Evolutionary conservation across 2,888 invertebrate genomes (phyloP).

Genomic region (Balanococcus diminutus): DNA sequence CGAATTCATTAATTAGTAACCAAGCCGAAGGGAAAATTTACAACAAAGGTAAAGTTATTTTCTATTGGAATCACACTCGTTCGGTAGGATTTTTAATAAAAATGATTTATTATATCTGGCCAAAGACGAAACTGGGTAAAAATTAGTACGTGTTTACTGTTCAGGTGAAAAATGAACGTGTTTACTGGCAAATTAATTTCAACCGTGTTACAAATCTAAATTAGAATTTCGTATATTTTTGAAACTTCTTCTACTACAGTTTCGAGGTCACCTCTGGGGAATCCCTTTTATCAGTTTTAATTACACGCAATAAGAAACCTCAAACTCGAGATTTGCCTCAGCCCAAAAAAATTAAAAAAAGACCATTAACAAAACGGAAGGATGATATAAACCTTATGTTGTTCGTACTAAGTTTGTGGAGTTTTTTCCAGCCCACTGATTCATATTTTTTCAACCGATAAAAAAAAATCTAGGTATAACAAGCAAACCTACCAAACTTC

Average conservation of each 20-base stretch:
- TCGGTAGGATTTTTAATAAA: background rate
- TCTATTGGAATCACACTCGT: background rate
- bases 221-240: background rate
- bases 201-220: background rate
- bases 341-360: background rate
- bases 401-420: background rate
- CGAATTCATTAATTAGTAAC: conserved; percentile 8
- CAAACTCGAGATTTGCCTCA: background rate
- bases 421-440: background rate
- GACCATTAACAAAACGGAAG: background rate
- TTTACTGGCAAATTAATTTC: conserved; percentile 11
- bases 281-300: conserved; percentile 17
- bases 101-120: conserved; percentile 12
- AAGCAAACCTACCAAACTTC: background rate
- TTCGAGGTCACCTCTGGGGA: background rate
- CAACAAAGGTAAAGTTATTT: background rate
- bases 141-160: background rate
- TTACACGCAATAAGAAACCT: background rate
- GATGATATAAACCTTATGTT: background rate
- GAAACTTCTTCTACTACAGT: background rate
- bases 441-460: background rate
- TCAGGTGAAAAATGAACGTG: background rate
- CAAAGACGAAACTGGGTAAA: background rate
- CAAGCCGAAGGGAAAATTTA: background rate
- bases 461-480: background rate